Base-by-base conservation (phyloP, 2,888 invertebrate species). In the Hirtodrosophila duncani region DNA sequence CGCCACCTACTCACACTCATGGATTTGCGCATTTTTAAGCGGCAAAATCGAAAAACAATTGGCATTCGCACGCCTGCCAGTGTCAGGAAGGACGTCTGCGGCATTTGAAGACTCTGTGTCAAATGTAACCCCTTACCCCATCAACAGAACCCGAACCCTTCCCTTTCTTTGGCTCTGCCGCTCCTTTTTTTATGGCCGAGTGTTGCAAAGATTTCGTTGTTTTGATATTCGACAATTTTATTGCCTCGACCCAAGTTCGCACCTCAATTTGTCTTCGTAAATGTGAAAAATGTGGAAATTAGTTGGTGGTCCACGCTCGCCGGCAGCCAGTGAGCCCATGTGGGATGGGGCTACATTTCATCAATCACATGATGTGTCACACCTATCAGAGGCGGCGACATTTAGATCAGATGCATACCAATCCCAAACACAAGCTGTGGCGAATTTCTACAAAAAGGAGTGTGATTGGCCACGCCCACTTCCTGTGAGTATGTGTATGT, bases 251-350 rank as follows among this genome's bases (percentile, higher is more conserved):
- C 82, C 79, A 81, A 81, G 85, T 84, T 85, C 81, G 84, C 84
- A 84, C 84, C 84, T 84, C 84, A 85, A 84, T 84, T 84, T 84
- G 84, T 84, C 84, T 84, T 84, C 82, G 84, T 69, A 83, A 84
- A 84, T 84, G 85, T 75, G 84, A 84, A 84, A 84, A 85, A 82
- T 84, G 85, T 84, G 85, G 84, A 85, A 84, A 85, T 84, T 83
- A 85, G 84, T 74, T 83, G 63, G 59, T 62, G 75, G 67, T 62
- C 65, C 60, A 38, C n/a, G n/a, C n/a, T n/a, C n/a, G n/a, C n/a
- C n/a, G n/a, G n/a, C n/a, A n/a, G n/a, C n/a, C n/a, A n/a, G n/a
- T n/a, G n/a, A n/a, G n/a, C 48, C 38, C 10, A 18, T 34, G 27
- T 59, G 46, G 34, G 30, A 30, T 46, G 39, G 45, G 23, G 41